Evolutionary conservation across 2,797 vertebrate species (phyloP), one percentile per base, ranked within the genome.

Genomic region (Orientallactaga sibirica): DNA sequence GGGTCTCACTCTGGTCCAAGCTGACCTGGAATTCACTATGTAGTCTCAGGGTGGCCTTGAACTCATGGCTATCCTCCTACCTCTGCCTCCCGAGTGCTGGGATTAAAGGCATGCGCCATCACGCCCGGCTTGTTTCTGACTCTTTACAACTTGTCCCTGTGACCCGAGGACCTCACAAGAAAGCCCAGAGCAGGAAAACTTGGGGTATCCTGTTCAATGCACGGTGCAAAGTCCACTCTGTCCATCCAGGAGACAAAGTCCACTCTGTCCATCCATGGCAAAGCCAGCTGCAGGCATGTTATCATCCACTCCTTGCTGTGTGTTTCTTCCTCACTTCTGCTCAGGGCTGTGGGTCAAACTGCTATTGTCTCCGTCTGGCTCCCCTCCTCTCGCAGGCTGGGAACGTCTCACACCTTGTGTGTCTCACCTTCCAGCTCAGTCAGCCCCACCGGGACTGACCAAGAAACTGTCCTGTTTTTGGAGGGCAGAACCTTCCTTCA

Each of bases 351-450:
- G 25, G 29, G n/a, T 55, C 62, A 75, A 18, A 73, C 16, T 43
- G 52, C 43, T 67, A 14, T 41, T 0, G 48, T 48, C 48, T 48
- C 16, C 66, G 1, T n/a, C 10, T 68, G 11, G 41, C n/a, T 62
- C 16, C 0, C 11, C 33, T 16, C 9, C 15, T 27, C 20, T 2
- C 3, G 5, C 37, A 55, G 10, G 52, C 75, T 73, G 52, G 2
- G 48, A 55, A 52, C 86, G 77, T 94, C 84, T 91, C 77, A 29
- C 68, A 66, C 52, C 68, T 96, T 68, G 83, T 64, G 48, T 80
- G n/a, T 90, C 93, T 48, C 62, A 66, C 82, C 71, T 68, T 81
- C 86, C 20, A 55, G 77, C 43, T 86, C 62, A 74, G 24, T 62
- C 37, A 95, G 73, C 24, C 25, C 77, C 48, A 77, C 27, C 29